Percentiles rank a stretch among this genome's conserved stretches.
These are phyloP conservation scores for Tetrax tetrax DNA, from an alignment of 2,113 vertebrate genomes.

Conservation along the genomic window DNA sequence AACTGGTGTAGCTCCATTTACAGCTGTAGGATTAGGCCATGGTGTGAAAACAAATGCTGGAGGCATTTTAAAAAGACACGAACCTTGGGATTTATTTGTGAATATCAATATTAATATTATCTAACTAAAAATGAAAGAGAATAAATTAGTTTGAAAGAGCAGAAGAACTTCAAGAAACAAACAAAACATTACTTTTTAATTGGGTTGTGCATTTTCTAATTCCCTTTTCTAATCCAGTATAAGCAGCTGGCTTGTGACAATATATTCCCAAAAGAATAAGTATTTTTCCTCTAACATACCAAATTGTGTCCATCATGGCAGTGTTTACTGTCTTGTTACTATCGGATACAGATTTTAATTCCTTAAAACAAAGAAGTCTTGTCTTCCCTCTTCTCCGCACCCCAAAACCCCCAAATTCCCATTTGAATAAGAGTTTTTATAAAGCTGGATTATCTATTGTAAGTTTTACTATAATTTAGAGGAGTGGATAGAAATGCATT, in stretches of 20 bases:
- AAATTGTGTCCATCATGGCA: not conserved
- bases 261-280: constrained; percentile 10
- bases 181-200: constrained; percentile 49
- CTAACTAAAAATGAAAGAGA: not conserved
- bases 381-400: not conserved
- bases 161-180: constrained; percentile 18
- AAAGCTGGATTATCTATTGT: not conserved
- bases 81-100: constrained; percentile 14
- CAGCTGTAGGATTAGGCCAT: not conserved
- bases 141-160: not conserved
- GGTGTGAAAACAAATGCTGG: not conserved
- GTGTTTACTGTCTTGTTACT: not conserved
- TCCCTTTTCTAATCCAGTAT: constrained; percentile 53
- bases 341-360: not conserved
- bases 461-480: not conserved
- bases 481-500: not conserved
- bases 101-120: constrained; percentile 30
- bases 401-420: not conserved
- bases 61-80: not conserved
- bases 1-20: not conserved
- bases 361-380: not conserved
- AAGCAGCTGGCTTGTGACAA: constrained; percentile 50
- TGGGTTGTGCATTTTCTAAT: constrained; percentile 53
- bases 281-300: not conserved
- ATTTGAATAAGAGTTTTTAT: not conserved